Evolutionary conservation across 2,888 invertebrate species (phyloP), one percentile per base, ranked within the genome.

Genomic region (Noctuana brunneofusca): DNA sequence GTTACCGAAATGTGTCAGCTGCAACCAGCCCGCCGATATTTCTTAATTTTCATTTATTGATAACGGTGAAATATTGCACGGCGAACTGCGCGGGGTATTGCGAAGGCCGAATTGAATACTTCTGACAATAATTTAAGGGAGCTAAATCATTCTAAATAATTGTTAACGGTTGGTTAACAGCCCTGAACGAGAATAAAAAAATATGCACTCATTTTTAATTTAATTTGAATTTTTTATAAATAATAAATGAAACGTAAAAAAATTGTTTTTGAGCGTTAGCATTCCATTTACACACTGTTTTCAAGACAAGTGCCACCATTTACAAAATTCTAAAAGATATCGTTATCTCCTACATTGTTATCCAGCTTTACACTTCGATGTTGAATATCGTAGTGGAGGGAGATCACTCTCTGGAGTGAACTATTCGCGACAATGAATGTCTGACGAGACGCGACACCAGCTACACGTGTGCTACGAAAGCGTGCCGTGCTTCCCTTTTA

Each of bases 1-100:
- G 79, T 81, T 82, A 75, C 73, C 75, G 78, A 80, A 82, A 80
- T 76, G 75, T 81, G 80, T 78, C 82, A 79, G 77, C 75, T 76
- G 74, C 58, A 66, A 62, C 60, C 48, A 63, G 54, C 53, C 63
- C 48, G 58, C 41, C 66, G 52, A 66, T 66, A 67, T 68, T 68
- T 68, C 66, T 69, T 67, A 68, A 69, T 66, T 66, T 68, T 68
- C 52, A 66, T 68, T 68, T 65, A 68, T 65, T 69, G 64, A 67
- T 64, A 68, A 67, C 64, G 46, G 56, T 66, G 53, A 66, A 49
- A 32, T 64, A 64, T 58, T 38, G 60, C 38, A 38, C 18, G 48
- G 48, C 11, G 11, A 43, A 46, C 14, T 12, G 46, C 38, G 38
- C 38, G 41, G 18, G 14, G 1, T 18, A 35, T 41, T 41, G 53